Percentiles rank a stretch among this genome's conserved stretches.
Evolutionary conservation across 2,797 vertebrate species (phyloP).

Genomic region (Acomys russatus): DNA sequence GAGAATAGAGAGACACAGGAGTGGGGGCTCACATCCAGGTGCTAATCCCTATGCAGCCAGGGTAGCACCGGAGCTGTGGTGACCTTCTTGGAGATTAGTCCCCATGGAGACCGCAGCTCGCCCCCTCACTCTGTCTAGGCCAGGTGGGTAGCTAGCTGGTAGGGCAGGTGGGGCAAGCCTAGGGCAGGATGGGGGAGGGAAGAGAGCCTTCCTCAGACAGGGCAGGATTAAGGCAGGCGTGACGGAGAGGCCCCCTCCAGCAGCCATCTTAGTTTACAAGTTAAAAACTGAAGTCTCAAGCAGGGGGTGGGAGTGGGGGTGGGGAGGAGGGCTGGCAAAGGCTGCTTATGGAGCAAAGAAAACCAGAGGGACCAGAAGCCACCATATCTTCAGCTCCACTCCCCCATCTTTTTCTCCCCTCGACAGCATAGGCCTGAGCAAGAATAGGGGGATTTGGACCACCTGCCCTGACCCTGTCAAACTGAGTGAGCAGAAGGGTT

Average conservation of each 20-base stretch:
- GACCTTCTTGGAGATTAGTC: conserved; percentile 91
- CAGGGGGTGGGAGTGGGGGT: fast-evolving
- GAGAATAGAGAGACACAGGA: neutral
- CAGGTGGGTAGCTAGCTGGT: conserved; percentile 18
- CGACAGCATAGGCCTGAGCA: neutral
- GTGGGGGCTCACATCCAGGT: conserved; percentile 74
- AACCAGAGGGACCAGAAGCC: neutral
- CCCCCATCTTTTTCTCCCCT: neutral
- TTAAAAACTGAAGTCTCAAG: neutral
- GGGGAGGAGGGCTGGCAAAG: neutral
- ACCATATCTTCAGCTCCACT: neutral
- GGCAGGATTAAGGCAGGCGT: neutral
- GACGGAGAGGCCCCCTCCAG: neutral
- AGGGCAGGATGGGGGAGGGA: neutral
- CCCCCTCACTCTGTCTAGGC: conserved; percentile 74
- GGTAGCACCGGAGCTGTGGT: conserved; percentile 86
- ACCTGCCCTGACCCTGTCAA: neutral
- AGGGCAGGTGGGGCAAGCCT: neutral
- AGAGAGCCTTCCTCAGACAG: neutral
- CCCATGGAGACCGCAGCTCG: conserved; percentile 88
- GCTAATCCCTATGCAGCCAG: conserved; percentile 87
- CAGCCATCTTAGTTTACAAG: neutral
- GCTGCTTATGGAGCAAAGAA: neutral
- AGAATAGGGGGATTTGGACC: neutral
- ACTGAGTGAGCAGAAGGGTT: neutral